A percentile compares a stretch with the other conserved stretches of the same genome.
phyloP scores from a whole-genome alignment of 2,888 invertebrate species.

The Helobdella robusta region DNA sequence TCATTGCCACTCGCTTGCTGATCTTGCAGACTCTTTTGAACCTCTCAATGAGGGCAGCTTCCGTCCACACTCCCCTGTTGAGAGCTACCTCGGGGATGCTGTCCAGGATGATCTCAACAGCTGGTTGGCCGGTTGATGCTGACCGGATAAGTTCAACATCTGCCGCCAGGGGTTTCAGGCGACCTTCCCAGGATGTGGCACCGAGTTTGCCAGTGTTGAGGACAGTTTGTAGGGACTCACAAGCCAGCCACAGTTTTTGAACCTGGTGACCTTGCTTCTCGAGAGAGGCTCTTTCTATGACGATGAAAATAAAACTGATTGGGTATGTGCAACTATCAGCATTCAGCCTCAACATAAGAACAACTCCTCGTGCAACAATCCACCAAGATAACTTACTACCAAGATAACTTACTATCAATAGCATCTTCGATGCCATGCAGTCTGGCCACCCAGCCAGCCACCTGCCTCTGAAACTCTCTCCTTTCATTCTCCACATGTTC shows the following conservation, averaged over 20 bases:
- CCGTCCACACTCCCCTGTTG: slow-evolving; percentile 74
- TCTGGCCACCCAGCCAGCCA: slow-evolving; percentile 65
- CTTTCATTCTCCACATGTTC: slow-evolving; percentile 62
- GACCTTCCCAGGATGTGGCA: slow-evolving; percentile 38
- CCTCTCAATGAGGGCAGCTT: slow-evolving; percentile 71
- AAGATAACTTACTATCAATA: slow-evolving; percentile 58
- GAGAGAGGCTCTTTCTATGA: slow-evolving; percentile 44
- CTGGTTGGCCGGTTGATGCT: slow-evolving; percentile 32
- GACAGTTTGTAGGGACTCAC: slow-evolving; percentile 72
- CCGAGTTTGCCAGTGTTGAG: slow-evolving; percentile 58
- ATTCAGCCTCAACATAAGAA: neutral
- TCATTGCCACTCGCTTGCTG: slow-evolving; percentile 71
- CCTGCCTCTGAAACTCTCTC: slow-evolving; percentile 61
- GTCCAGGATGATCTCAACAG: slow-evolving; percentile 59
- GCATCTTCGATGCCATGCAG: slow-evolving; percentile 68
- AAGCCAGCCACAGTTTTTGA: slow-evolving; percentile 85
- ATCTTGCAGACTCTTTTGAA: slow-evolving; percentile 59
- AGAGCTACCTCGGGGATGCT: slow-evolving; percentile 69
- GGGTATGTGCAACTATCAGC: neutral
- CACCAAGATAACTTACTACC: neutral
- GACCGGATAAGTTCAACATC: slow-evolving; percentile 41
- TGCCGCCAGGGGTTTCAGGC: slow-evolving; percentile 40
- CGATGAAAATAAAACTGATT: neutral
- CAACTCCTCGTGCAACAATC: too few relatives aligned
- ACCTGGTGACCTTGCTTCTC: slow-evolving; percentile 55